Conservation (phyloP, 2,113 vertebrate genomes). For the Solea senegalensis region DNA sequence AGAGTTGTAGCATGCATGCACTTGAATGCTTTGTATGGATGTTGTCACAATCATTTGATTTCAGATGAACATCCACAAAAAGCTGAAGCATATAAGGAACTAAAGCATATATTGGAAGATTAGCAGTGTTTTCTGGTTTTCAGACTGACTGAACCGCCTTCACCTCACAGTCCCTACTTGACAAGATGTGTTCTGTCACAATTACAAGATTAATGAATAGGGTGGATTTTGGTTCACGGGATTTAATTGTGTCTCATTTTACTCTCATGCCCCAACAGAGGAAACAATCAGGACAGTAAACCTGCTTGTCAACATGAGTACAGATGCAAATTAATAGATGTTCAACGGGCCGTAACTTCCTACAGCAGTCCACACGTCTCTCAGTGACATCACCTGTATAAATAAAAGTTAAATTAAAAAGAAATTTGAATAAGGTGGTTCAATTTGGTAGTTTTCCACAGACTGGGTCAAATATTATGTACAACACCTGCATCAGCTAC, state of each 20-base stretch:
- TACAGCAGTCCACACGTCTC: slow-evolving; percentile 55
- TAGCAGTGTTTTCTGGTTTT: neutral
- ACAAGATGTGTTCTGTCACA: slow-evolving; percentile 88
- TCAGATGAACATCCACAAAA: neutral
- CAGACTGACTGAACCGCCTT: slow-evolving; percentile 37
- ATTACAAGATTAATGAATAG: slow-evolving; percentile 94
- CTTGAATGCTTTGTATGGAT: too few relatives aligned
- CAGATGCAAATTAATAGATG: slow-evolving; percentile 92
- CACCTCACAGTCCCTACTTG: slow-evolving; percentile 71
- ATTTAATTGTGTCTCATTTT: slow-evolving; percentile 91
- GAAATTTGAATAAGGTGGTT: too few relatives aligned
- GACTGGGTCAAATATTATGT: slow-evolving; percentile 11
- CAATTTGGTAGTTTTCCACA: slow-evolving; percentile 5
- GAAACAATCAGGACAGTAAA: slow-evolving; percentile 90
- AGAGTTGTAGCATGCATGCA: too few relatives aligned
- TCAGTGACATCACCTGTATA: too few relatives aligned
- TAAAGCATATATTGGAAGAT: neutral
- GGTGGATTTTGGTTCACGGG: slow-evolving; percentile 91
- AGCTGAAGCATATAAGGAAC: neutral
- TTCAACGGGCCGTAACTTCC: slow-evolving; percentile 83
- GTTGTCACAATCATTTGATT: neutral
- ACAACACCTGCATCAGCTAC: neutral
- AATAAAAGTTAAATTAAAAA: too few relatives aligned
- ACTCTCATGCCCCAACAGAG: slow-evolving; percentile 78
- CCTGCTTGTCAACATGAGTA: slow-evolving; percentile 88